phyloP scores from a whole-genome alignment of 2,888 invertebrate genomes.

The Mythimna ferrago region DNA sequence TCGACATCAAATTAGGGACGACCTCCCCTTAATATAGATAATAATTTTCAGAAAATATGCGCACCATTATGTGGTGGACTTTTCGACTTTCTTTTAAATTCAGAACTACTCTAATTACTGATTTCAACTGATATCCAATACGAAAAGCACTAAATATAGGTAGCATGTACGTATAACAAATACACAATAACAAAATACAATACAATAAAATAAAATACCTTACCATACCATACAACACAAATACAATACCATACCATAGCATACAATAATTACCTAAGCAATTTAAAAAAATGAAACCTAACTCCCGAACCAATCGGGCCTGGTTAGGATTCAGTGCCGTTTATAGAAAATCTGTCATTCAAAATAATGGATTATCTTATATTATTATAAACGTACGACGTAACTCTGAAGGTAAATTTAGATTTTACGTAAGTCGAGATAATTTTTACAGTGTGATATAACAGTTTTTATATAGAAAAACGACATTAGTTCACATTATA shows the following conservation, averaged over 20 bases:
- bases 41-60: constrained; percentile 19
- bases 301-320: no score
- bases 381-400: not conserved
- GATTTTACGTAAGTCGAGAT: constrained; percentile 2
- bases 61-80: not conserved
- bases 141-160: constrained; percentile 2
- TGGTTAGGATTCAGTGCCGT: no score
- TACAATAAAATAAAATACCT: no score
- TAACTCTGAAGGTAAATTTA: constrained; percentile 8
- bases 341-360: constrained; percentile 4
- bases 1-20: constrained; percentile 10
- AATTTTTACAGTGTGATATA: not conserved
- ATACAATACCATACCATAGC: no score
- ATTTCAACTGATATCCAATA: constrained; percentile 6
- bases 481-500: not conserved
- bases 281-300: no score
- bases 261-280: no score
- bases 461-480: not conserved
- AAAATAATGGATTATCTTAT: constrained; percentile 18
- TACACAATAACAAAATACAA: no score
- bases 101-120: not conserved
- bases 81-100: constrained; percentile 1
- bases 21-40: constrained; percentile 3
- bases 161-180: not conserved
- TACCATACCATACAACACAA: no score